phyloP scores from a whole-genome alignment of 1,140 invertebrate genomes.

The Diorhabda carinulata region DNA sequence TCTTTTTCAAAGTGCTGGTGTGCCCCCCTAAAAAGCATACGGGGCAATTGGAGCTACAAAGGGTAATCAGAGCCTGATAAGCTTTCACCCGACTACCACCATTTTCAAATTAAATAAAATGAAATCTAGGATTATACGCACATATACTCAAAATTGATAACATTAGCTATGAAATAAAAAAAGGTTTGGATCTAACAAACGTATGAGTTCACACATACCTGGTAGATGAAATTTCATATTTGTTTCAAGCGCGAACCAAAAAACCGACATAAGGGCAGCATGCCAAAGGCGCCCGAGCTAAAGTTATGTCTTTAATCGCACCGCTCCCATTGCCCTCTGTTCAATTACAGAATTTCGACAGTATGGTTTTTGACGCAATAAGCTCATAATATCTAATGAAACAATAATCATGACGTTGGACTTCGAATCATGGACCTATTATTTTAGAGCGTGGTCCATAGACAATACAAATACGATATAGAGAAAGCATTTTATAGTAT shows the following conservation, averaged over 20 bases:
- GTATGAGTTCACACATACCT: neutral
- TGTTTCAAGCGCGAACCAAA: neutral
- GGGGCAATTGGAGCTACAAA: neutral
- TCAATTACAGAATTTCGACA: neutral
- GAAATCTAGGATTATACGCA: neutral
- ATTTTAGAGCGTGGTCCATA: too few species aligned
- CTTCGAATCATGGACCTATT: too few species aligned
- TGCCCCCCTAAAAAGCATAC: neutral
- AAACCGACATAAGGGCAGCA: neutral
- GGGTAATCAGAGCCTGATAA: neutral
- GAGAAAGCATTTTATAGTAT: too few species aligned
- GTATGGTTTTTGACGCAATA: too few species aligned
- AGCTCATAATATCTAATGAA: too few species aligned
- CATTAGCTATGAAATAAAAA: neutral
- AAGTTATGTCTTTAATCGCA: neutral
- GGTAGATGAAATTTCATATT: neutral
- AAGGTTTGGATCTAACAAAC: neutral
- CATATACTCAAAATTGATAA: neutral
- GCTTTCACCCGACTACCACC: neutral
- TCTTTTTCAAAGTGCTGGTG: constrained; percentile 5
- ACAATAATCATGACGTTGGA: too few species aligned
- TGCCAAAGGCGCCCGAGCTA: neutral
- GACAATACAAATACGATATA: too few species aligned
- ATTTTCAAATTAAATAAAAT: neutral
- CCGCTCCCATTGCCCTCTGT: neutral